Evolutionary conservation across 1,140 invertebrate genomes (phyloP).

Genomic region (Scaptodrosophila lebanonensis): DNA sequence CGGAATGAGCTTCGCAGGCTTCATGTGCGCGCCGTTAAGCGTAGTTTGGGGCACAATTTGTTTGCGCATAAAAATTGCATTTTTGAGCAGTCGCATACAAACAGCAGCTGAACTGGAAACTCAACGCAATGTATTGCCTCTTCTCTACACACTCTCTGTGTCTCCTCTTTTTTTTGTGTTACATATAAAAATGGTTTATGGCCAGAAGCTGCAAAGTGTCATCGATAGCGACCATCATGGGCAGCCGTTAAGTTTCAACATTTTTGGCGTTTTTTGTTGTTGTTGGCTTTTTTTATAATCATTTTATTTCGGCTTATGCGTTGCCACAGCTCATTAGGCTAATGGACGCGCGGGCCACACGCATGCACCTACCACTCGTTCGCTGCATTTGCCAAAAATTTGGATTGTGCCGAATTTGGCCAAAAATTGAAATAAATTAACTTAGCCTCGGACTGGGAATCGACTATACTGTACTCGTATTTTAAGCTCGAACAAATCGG

Average conservation of each 20-base stretch:
- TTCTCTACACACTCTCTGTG: slow-evolving; percentile 15
- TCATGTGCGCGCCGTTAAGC: slow-evolving; percentile 32
- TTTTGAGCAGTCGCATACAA: slow-evolving; percentile 60
- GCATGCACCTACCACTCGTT: slow-evolving; percentile 19
- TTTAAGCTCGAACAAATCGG: slow-evolving; percentile 56
- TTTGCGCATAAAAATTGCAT: slow-evolving; percentile 71
- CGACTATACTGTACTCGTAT: no score
- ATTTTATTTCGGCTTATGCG: slow-evolving; percentile 46
- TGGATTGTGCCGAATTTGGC: slow-evolving; percentile 1
- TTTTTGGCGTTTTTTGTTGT: slow-evolving; percentile 48
- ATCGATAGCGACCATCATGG: slow-evolving; percentile 66
- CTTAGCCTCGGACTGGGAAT: slow-evolving; percentile 42
- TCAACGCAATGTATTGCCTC: slow-evolving; percentile 1
- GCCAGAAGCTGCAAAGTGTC: slow-evolving; percentile 61
- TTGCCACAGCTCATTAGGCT: slow-evolving; percentile 64
- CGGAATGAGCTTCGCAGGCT: slow-evolving; percentile 18
- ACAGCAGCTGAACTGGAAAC: slow-evolving; percentile 43
- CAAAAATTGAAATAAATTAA: slow-evolving; percentile 68
- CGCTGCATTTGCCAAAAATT: no score
- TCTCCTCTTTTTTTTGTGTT: slow-evolving; percentile 21
- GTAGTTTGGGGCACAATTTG: slow-evolving; percentile 70
- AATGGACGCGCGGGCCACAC: slow-evolving; percentile 44
- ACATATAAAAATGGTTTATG: slow-evolving; percentile 66
- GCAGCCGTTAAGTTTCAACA: slow-evolving; percentile 58
- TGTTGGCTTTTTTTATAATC: background rate